Base-by-base conservation (phyloP, 2,113 vertebrate genomes). In the Semnornis frantzii region DNA sequence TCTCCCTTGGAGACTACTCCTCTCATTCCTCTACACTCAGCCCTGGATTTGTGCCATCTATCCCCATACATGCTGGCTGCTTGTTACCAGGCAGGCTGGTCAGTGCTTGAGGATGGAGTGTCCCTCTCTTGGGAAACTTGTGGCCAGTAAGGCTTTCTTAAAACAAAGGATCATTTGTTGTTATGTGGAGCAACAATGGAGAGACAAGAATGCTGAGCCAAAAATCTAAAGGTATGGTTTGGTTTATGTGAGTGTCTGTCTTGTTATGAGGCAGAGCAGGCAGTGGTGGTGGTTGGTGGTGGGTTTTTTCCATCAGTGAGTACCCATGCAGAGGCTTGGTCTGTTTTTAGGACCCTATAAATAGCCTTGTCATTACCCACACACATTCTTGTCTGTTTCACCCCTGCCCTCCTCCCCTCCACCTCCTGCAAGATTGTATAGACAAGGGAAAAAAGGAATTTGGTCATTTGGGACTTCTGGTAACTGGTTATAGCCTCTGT, bases 181-280 rank as follows among this genome's bases (percentile, higher is more conserved):
- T 71, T 82, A 90, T 8, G 70, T 77, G 79, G 62, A 96, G 74
- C 70, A 92, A 90, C 88, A 92, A 86, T 94, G 90, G 73, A 72
- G 88, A 92, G 83, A 44, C 66, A 70, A 89, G 78, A 89, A 50
- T 65, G 58, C 39, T 39, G 74, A 94, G 92, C 85, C 82, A 91
- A 92, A 93, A 93, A 93, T 90, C 54, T 88, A 90, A 96, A 94
- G 89, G 73, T 93, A 65, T 89, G 89, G 89, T 95, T 93, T 94
- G 84, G 65, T 96, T 89, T 91, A 57, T 74, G 48, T 57, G 94
- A 92, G 84, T 2, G 10, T 87, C 86, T 93, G 54, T 71, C 77
- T 83, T 86, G 81, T 92, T 94, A 78, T 44, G 42, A 95, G 76
- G 54, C 93, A 90, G 80, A 77, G 25, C 84, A 88, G 83, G 71